phyloP scores from a whole-genome alignment of 2,888 invertebrate species.

The Stenodera caucasica region DNA sequence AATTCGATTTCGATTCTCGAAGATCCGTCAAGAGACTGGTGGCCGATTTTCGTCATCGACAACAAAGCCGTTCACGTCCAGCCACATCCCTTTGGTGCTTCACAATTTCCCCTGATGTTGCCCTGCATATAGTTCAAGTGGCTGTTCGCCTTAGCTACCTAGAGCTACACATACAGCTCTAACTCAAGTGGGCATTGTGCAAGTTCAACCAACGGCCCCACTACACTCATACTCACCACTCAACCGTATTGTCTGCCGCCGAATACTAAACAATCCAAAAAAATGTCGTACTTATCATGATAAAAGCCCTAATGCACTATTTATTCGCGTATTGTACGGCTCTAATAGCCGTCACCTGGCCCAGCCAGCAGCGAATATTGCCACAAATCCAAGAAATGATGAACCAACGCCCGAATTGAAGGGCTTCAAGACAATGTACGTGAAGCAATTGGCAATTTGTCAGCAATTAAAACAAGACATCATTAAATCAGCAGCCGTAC shows the following conservation, averaged over 20 bases:
- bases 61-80: not conserved
- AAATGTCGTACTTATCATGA: constrained; percentile 45
- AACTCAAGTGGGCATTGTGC: constrained; percentile 44
- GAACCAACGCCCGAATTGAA: not conserved
- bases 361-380: too few relatives aligned
- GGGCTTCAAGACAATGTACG: constrained; percentile 1
- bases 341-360: constrained; percentile 28
- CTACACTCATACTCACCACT: constrained; percentile 30
- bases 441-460: constrained; percentile 55
- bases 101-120: constrained; percentile 14
- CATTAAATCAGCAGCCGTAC: constrained; percentile 53
- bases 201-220: constrained; percentile 34
- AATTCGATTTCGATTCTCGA: not conserved
- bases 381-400: not conserved
- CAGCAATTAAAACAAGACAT: constrained; percentile 58
- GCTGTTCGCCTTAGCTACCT: constrained; percentile 44
- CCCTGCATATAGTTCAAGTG: constrained; percentile 36
- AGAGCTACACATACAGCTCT: constrained; percentile 41
- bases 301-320: constrained; percentile 48
- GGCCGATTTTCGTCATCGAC: not conserved
- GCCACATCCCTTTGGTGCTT: constrained; percentile 1
- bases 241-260: constrained; percentile 37
- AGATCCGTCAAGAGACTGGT: not conserved
- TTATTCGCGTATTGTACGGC: constrained; percentile 35
- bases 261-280: constrained; percentile 41